These are phyloP conservation scores for Bathybates hornii DNA, from an alignment of 2,113 vertebrate genomes.

Conservation along the genomic window DNA sequence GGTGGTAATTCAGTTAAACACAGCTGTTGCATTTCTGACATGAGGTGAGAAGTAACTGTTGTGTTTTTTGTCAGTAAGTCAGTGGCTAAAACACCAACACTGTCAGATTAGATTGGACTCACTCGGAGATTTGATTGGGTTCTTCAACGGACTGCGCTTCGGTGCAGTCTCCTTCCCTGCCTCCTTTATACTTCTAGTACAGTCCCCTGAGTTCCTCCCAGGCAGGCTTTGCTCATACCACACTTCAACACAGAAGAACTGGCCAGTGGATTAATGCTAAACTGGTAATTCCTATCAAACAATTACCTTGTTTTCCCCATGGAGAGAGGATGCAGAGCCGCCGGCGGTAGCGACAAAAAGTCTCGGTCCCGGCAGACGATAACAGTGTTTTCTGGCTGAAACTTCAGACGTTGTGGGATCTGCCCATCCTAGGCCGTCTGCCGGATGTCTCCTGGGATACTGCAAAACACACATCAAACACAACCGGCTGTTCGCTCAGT, in stretches of 20 bases:
- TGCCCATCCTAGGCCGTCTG: slow-evolving; percentile 26
- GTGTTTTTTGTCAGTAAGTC: neutral
- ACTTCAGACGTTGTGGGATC: slow-evolving; percentile 36
- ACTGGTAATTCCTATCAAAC: slow-evolving; percentile 10
- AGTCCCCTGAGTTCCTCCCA: neutral
- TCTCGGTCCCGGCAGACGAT: neutral
- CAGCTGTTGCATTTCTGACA: neutral
- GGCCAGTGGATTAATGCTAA: neutral
- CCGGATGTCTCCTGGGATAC: neutral
- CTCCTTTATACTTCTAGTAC: neutral
- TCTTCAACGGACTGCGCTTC: neutral
- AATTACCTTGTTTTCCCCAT: neutral
- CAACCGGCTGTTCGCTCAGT: neutral
- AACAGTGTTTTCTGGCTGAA: slow-evolving; percentile 5
- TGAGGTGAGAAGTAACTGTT: neutral
- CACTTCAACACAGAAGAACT: neutral
- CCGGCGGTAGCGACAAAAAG: neutral
- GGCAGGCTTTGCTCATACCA: neutral
- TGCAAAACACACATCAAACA: neutral
- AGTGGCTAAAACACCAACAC: neutral
- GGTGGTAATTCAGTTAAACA: neutral
- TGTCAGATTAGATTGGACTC: neutral
- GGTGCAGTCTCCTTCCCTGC: neutral
- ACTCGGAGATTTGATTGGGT: neutral
- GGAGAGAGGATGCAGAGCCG: slow-evolving; percentile 6